Base-by-base conservation (phyloP, 2,113 vertebrate species). In the Actenoides hombroni region DNA sequence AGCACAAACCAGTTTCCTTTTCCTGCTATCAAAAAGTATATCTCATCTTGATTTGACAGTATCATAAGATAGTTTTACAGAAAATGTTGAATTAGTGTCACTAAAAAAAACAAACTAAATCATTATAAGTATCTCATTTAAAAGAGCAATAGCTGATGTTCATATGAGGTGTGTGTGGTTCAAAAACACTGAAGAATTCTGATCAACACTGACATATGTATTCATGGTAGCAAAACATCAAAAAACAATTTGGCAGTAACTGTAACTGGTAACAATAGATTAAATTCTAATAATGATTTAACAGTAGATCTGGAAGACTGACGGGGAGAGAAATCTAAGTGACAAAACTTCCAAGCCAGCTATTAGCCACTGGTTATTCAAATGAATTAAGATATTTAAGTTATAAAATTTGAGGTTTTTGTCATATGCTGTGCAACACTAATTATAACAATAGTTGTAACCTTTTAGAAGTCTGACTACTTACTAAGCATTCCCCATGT, bases 141-240 rank as follows among this genome's bases (percentile, higher is more conserved):
- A 87, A 96, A 97, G 64, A 96, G 83, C 70, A 97, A 35, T 49
- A 95, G 80, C 24, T 86, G 60, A 25, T 97, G 96, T 95, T 95
- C 68, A 14, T 88, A 92, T 64, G 83, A 88, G 90, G 84, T 91
- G 68, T 53, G 25, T 90, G 44, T 94, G 71, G 71, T 91, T 95
- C 96, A 94, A 95, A 98, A 95, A 64, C 74, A 71, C 86, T 91
- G 71, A 70, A 91, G 68, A 87, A 83, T 21, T 56, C 88, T 91
- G 75, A 75, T 77, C 83, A 64, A 86, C 94, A 88, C 78, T 94
- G 71, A 75, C 71, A 40, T 24, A 4, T 80, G 69, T 71, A 85
- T 83, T 88, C 31, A 6, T 44, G 46, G 29, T 7, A 90, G 24
- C 9, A 64, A 89, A 94, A 91, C 64, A 85, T 86, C 90, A 81